Conservation (phyloP, 2,113 vertebrate species). For the Limnothrissa miodon region DNA sequence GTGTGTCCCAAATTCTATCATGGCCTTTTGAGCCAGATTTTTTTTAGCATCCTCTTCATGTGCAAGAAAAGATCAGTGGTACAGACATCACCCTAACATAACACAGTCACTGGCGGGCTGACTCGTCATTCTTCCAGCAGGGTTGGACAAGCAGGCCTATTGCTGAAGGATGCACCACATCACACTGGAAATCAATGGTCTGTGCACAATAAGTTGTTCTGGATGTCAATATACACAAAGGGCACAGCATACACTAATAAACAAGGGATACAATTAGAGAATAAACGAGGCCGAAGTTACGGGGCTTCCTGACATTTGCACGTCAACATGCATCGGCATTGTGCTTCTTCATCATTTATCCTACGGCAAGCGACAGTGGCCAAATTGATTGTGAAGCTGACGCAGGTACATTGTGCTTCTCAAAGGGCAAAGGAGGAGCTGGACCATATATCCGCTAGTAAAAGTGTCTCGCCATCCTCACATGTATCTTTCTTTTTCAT, state of each 20-base stretch:
- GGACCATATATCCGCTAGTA: constrained; percentile 24
- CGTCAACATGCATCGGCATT: background rate
- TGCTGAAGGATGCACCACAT: background rate
- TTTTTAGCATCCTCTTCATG: too few relatives aligned
- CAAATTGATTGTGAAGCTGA: constrained; percentile 20
- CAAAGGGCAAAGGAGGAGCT: background rate
- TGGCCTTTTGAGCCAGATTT: too few relatives aligned
- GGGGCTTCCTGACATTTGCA: constrained; percentile 34
- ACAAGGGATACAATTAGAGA: background rate
- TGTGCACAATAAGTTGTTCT: background rate
- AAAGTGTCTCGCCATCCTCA: too few relatives aligned
- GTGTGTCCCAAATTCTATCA: too few relatives aligned
- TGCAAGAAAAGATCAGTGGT: background rate
- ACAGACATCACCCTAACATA: background rate
- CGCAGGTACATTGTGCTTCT: background rate
- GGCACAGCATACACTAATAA: constrained; percentile 11
- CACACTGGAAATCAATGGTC: constrained; percentile 25
- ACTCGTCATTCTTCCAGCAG: background rate
- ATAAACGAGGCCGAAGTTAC: constrained; percentile 21
- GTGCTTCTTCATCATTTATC: constrained; percentile 22
- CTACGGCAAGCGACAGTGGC: background rate
- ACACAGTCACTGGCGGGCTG: background rate
- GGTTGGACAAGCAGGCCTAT: background rate
- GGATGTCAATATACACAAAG: background rate
- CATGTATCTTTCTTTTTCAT: background rate